phyloP scores from a whole-genome alignment of 2,113 vertebrate genomes.

The Nothoprocta perdicaria region DNA sequence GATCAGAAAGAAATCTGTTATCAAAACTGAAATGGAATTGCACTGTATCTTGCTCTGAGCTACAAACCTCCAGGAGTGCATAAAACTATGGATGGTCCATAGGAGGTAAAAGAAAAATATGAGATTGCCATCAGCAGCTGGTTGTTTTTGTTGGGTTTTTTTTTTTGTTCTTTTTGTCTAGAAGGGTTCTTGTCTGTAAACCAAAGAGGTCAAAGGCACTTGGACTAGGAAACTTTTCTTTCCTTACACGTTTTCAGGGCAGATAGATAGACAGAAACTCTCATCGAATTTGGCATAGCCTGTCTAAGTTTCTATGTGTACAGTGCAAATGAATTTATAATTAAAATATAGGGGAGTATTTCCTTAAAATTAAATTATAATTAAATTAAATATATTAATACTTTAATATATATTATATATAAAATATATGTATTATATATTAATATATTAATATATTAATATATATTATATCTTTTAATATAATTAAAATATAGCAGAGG shows the following conservation, averaged over 20 bases:
- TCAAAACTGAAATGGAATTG: neutral
- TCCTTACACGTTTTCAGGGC: neutral
- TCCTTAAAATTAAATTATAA: neutral
- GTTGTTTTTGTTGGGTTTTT: neutral
- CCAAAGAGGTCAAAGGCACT: neutral
- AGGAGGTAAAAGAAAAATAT: neutral
- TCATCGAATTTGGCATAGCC: neutral
- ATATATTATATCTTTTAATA: no score
- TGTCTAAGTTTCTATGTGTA: neutral
- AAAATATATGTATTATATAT: no score
- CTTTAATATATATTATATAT: no score
- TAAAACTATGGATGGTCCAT: neutral
- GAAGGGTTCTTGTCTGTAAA: neutral
- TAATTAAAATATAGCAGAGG: neutral
- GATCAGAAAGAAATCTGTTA: neutral
- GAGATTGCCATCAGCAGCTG: neutral
- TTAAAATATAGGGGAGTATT: no score
- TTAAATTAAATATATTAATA: no score
- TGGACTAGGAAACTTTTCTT: neutral
- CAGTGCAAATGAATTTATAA: neutral
- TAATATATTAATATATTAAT: no score
- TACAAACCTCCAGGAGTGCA: neutral
- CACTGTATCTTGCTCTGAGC: neutral
- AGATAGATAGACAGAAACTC: neutral
- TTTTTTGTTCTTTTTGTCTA: neutral